These are phyloP conservation scores for Hypomesus transpacificus DNA, from an alignment of 2,113 vertebrate species.

Conservation along the genomic window DNA sequence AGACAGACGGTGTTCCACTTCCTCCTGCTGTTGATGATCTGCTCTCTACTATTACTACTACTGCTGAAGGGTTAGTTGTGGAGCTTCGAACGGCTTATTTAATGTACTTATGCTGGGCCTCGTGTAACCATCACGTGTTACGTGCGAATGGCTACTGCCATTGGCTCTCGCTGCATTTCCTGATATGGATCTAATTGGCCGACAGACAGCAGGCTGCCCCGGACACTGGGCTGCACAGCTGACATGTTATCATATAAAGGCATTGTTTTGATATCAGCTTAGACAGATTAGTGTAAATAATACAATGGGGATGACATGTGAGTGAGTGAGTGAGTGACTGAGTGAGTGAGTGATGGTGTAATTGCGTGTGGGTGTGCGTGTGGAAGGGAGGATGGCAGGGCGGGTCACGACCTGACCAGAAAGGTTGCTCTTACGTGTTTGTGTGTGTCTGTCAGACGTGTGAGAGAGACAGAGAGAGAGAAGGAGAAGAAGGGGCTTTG, in stretches of 20 bases:
- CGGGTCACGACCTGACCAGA: too few relatives aligned
- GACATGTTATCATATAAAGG: constrained; percentile 38
- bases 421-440: too few relatives aligned
- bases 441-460: too few relatives aligned
- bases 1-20: constrained; percentile 37
- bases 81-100: constrained; percentile 55
- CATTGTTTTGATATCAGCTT: constrained; percentile 26
- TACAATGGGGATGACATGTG: too few relatives aligned
- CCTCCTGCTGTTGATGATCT: constrained; percentile 19
- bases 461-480: too few relatives aligned
- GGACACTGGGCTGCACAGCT: constrained; percentile 3
- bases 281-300: constrained; percentile 3
- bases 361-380: constrained; percentile 2
- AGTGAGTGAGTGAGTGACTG: not conserved
- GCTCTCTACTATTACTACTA: not conserved
- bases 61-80: constrained; percentile 41
- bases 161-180: constrained; percentile 24
- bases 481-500: too few relatives aligned
- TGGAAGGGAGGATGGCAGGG: not conserved
- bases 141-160: too few relatives aligned
- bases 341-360: not conserved
- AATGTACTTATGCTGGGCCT: constrained; percentile 31
- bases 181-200: constrained; percentile 29
- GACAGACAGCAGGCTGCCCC: too few relatives aligned
- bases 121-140: too few relatives aligned